phyloP scores from a whole-genome alignment of 2,113 vertebrate species.

The Cacatua alba region DNA sequence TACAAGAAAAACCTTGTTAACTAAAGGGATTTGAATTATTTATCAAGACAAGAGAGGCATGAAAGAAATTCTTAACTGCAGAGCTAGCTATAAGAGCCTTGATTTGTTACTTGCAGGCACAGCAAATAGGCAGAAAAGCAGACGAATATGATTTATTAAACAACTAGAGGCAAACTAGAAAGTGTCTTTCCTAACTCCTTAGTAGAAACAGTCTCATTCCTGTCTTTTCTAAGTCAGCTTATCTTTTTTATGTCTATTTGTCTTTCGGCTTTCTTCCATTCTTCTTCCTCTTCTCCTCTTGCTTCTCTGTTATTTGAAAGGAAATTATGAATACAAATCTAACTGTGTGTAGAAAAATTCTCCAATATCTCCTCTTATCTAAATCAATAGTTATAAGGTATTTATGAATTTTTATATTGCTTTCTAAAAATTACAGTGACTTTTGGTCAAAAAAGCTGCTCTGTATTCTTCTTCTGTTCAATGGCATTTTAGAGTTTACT shows the following conservation, averaged over 20 bases:
- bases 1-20: background rate
- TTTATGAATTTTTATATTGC: background rate
- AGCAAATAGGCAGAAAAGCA: background rate
- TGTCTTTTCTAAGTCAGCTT: background rate
- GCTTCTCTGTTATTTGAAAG: background rate
- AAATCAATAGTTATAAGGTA: background rate
- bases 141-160: background rate
- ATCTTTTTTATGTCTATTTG: background rate
- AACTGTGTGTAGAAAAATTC: background rate
- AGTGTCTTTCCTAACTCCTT: background rate
- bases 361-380: background rate
- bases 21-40: conserved; percentile 1
- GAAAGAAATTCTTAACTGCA: background rate
- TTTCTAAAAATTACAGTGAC: background rate
- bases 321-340: background rate
- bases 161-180: background rate
- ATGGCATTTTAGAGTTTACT: background rate
- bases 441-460: background rate
- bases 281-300: background rate
- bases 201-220: background rate
- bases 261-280: background rate
- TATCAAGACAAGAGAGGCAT: background rate
- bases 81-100: background rate
- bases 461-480: background rate
- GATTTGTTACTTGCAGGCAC: background rate